A percentile compares a stretch with the other conserved stretches of the same genome.
Conservation (phyloP, 2,888 invertebrate genomes). For the Nezara viridula region DNA sequence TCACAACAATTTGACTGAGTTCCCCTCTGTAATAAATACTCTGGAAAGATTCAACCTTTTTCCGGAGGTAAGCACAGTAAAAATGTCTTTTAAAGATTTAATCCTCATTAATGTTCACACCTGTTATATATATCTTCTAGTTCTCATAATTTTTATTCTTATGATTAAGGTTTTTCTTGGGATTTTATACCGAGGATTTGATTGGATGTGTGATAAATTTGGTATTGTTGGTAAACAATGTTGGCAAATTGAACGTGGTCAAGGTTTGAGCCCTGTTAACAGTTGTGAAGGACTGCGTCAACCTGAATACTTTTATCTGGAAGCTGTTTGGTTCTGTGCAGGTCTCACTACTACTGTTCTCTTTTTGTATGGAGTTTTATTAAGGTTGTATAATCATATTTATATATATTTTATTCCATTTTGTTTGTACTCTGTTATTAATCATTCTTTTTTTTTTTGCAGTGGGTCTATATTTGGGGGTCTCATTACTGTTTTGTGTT, state of each 20-base stretch:
- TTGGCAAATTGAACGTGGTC: slow-evolving; percentile 76
- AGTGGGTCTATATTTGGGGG: slow-evolving; percentile 83
- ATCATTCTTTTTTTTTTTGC: slow-evolving; percentile 65
- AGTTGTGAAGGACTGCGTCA: slow-evolving; percentile 87
- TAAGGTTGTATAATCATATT: slow-evolving; percentile 72
- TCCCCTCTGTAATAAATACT: slow-evolving; percentile 85
- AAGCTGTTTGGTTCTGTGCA: slow-evolving; percentile 81
- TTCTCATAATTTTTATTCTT: neutral
- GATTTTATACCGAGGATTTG: slow-evolving; percentile 72
- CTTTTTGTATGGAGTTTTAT: slow-evolving; percentile 77
- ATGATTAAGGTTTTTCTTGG: slow-evolving; percentile 69
- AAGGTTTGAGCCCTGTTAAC: slow-evolving; percentile 74
- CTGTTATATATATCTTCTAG: neutral
- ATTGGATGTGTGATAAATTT: slow-evolving; percentile 68
- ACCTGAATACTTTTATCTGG: slow-evolving; percentile 86
- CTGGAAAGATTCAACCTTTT: slow-evolving; percentile 86
- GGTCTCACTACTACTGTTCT: slow-evolving; percentile 79
- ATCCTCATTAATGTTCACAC: neutral
- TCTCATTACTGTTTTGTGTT: slow-evolving; percentile 78
- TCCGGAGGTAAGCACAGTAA: slow-evolving; percentile 77
- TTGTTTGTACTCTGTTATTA: neutral
- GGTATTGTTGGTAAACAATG: slow-evolving; percentile 71
- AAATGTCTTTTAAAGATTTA: neutral
- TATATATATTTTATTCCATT: neutral
- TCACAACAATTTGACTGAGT: slow-evolving; percentile 84